phyloP scores from a whole-genome alignment of 2,888 invertebrate genomes.

The Hypercompe scribonia region DNA sequence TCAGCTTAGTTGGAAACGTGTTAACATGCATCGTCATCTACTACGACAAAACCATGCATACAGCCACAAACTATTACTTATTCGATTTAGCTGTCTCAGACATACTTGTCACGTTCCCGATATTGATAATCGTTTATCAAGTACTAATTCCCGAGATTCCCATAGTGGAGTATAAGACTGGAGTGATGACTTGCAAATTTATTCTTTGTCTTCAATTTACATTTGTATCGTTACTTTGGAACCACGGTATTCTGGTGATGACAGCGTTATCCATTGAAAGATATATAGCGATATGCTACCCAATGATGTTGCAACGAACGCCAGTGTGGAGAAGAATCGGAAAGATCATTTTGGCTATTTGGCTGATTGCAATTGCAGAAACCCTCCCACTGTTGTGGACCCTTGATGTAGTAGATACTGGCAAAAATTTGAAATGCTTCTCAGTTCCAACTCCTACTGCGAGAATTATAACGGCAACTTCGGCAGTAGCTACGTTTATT shows the following conservation, averaged over 20 bases:
- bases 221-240: constrained; percentile 45
- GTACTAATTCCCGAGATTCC: constrained; percentile 30
- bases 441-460: constrained; percentile 24
- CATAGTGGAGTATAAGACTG: constrained; percentile 28
- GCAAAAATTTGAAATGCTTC: constrained; percentile 43
- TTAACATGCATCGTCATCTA: constrained; percentile 78
- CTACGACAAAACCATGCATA: constrained; percentile 74
- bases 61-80: constrained; percentile 76
- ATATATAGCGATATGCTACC: constrained; percentile 53
- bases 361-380: constrained; percentile 52
- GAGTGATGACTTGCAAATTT: constrained; percentile 42
- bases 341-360: constrained; percentile 45
- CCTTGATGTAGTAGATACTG: constrained; percentile 43
- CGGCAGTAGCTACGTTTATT: constrained; percentile 47
- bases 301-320: constrained; percentile 43
- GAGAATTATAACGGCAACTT: constrained; percentile 38
- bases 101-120: constrained; percentile 68
- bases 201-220: constrained; percentile 45
- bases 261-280: constrained; percentile 52
- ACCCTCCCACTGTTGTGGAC: constrained; percentile 49
- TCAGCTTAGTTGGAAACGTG: constrained; percentile 66
- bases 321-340: constrained; percentile 43
- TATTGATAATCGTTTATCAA: constrained; percentile 59
- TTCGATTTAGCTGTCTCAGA: constrained; percentile 77
- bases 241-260: constrained; percentile 51